phyloP scores from a whole-genome alignment of 1,140 invertebrate genomes.

The Alviniconcha marisindica region DNA sequence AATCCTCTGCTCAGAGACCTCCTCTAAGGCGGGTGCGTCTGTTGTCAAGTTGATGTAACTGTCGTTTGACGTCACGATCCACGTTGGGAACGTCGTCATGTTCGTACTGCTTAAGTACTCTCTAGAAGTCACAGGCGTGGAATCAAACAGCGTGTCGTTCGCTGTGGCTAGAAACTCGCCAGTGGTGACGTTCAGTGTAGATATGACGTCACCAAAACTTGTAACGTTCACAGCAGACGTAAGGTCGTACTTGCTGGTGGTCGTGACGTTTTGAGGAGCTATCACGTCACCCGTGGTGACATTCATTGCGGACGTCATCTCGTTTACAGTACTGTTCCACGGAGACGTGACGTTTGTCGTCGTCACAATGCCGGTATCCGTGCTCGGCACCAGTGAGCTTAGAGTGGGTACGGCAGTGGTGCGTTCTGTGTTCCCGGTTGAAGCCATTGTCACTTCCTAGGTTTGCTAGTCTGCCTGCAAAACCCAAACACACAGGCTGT shows the following conservation, averaged over 20 bases:
- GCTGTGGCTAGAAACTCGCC: neutral
- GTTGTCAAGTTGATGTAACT: neutral
- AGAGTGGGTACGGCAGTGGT: too few species aligned
- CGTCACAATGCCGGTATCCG: too few species aligned
- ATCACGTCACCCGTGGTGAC: neutral
- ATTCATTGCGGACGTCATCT: too few species aligned
- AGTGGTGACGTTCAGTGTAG: neutral
- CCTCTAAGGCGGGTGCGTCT: too few species aligned
- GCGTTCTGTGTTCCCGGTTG: too few species aligned
- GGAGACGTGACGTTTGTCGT: neutral
- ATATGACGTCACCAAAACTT: neutral
- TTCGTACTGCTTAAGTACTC: neutral
- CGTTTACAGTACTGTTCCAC: too few species aligned
- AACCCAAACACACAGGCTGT: too few species aligned
- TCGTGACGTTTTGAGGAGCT: neutral
- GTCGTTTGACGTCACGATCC: neutral
- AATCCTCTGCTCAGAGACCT: neutral
- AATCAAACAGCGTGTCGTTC: conserved; percentile 5
- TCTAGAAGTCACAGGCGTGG: too few species aligned
- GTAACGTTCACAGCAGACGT: neutral
- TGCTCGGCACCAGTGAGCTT: too few species aligned
- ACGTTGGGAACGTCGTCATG: neutral
- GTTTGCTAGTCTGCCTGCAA: too few species aligned
- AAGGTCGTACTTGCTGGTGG: neutral
- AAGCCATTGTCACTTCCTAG: too few species aligned